Base-by-base conservation (phyloP, 2,797 vertebrate species). In the Acridotheres tristis region DNA sequence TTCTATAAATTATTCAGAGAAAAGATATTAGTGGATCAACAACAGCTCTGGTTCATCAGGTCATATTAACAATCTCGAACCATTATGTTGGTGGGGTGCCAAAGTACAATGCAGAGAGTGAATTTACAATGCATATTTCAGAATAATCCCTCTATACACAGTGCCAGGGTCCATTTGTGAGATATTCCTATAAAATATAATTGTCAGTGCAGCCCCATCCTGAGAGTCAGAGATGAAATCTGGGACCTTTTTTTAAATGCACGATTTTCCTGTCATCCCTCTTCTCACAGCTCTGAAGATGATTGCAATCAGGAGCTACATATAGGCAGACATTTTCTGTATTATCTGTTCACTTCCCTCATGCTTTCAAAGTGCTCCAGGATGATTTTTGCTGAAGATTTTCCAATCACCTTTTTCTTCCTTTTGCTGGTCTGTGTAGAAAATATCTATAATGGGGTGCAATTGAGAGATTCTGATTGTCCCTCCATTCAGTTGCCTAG, bases 401-500 rank as follows among this genome's bases (percentile, higher is more conserved):
- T 87, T 83, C 63, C 82, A 87, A 47, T 87, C 85, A 86, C 93
- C 68, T 93, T 84, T 51, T 79, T 72, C 88, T 90, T 94, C 88
- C 58, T 96, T 96, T 88, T 89, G 74, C 91, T 63, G 79, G 65
- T 72, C 94, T 81, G 83, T 92, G 88, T 90, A 94, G 94, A 93
- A 91, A 91, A 96, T 95, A 93, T 61, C 84, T 63, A 71, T 93
- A 93, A 96, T 85, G 67, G 92, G 93, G 86, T 96, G 45, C 88
- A 93, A 90, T 94, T 88, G 93, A 96, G 94, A 91, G 88, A 92
- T 61, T 93, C 87, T 95, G 97, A 97, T 97, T 94, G 95, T 96
- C 96, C 97, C 74, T 94, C 86, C 75, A 61, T 79, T 54, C 53
- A 69, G 98, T 98, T 98, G 96, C 98, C 98, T 96, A 95, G 98